A percentile compares a stretch with the other conserved stretches of the same genome.
Evolutionary conservation across 2,888 invertebrate genomes (phyloP).

Genomic region (Nymphalis c-album): DNA sequence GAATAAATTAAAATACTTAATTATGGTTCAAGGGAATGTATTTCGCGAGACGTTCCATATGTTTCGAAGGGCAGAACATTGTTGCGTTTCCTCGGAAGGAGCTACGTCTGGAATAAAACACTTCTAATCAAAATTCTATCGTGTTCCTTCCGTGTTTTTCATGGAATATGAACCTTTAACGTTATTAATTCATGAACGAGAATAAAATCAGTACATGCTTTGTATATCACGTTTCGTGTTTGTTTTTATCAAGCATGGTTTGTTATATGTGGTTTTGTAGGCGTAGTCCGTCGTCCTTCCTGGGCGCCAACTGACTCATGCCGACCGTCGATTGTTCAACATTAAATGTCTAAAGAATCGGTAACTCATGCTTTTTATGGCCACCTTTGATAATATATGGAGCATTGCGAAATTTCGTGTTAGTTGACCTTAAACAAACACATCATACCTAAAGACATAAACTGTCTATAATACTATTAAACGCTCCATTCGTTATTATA

Average conservation of each 20-base stretch:
- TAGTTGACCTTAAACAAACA: conserved; percentile 46
- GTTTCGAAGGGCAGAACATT: conserved; percentile 55
- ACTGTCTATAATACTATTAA: too few relatives aligned
- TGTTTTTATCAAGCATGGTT: conserved; percentile 13
- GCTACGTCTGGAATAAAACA: conserved; percentile 58
- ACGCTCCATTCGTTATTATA: too few relatives aligned
- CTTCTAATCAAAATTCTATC: conserved; percentile 66
- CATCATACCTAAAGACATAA: not conserved
- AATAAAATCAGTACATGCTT: conserved; percentile 42
- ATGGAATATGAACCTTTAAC: conserved; percentile 39
- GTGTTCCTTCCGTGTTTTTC: conserved; percentile 54
- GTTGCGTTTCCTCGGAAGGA: conserved; percentile 62
- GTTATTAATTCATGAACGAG: conserved; percentile 46
- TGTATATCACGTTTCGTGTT: conserved; percentile 9
- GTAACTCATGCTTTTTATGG: conserved; percentile 77
- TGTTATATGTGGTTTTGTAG: conserved; percentile 52
- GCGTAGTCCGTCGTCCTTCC: conserved; percentile 59
- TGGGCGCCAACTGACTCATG: conserved; percentile 72
- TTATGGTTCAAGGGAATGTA: conserved; percentile 61
- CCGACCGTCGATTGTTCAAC: conserved; percentile 68
- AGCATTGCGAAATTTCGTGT: conserved; percentile 72
- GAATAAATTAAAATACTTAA: conserved; percentile 77
- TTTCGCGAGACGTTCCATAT: conserved; percentile 59
- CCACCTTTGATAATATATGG: conserved; percentile 74
- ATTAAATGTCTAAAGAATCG: conserved; percentile 75